Conservation (phyloP, 2,888 invertebrate genomes). For the Eucera pruinosa region DNA sequence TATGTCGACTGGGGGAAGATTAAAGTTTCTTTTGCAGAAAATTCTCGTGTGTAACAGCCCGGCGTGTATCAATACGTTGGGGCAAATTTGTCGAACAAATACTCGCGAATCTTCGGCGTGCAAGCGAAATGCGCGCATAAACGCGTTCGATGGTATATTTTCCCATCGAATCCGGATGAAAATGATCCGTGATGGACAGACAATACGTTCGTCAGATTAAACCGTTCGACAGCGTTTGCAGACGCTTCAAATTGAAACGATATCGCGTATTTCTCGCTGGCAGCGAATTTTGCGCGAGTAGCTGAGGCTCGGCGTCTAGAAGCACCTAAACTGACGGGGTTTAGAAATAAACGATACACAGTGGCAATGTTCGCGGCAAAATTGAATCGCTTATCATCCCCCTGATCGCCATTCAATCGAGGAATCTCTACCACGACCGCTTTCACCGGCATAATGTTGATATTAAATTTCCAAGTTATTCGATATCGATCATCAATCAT, state of each 20-base stretch:
- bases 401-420: conserved; percentile 27
- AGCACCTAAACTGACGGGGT: not conserved
- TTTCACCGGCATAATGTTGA: conserved; percentile 31
- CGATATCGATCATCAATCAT: conserved; percentile 63
- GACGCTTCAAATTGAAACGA: conserved; percentile 18
- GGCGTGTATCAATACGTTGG: conserved; percentile 45
- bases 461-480: conserved; percentile 49
- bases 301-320: too few relatives aligned
- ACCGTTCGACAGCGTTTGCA: conserved; percentile 29
- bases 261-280: not conserved
- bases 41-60: not conserved
- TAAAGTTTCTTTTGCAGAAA: not conserved
- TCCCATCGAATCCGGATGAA: conserved; percentile 50
- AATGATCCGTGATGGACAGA: conserved; percentile 59
- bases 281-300: not conserved
- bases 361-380: not conserved
- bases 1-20: too few relatives aligned
- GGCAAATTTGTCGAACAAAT: conserved; percentile 49
- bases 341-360: conserved; percentile 1
- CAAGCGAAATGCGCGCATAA: conserved; percentile 42
- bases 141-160: conserved; percentile 51
- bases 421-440: conserved; percentile 10
- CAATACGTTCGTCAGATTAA: conserved; percentile 61
- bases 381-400: conserved; percentile 38
- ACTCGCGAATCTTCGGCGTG: conserved; percentile 37